Conservation (phyloP, 2,888 invertebrate species). For the Adelphocoris suturalis region DNA sequence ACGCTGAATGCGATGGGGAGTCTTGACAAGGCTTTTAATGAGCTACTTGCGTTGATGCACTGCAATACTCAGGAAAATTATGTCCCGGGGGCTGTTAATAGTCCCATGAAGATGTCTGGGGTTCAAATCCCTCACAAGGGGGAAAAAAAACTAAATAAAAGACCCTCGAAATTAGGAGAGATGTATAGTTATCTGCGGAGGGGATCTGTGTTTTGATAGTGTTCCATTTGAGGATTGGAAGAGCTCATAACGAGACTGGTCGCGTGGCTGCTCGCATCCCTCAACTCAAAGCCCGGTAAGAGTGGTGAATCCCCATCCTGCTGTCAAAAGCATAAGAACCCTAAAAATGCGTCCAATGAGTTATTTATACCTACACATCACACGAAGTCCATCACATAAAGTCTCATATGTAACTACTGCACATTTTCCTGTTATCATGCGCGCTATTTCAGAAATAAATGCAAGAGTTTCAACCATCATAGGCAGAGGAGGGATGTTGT, state of each 20-base stretch:
- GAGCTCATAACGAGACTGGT: background rate
- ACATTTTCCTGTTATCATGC: too few relatives aligned
- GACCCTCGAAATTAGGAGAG: background rate
- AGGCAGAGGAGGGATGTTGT: too few relatives aligned
- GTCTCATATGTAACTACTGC: too few relatives aligned
- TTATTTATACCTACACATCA: too few relatives aligned
- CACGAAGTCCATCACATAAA: too few relatives aligned
- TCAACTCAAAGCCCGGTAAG: background rate
- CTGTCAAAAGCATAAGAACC: too few relatives aligned
- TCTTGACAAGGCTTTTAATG: slow-evolving; percentile 6
- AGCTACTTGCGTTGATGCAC: slow-evolving; percentile 7
- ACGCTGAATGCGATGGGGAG: background rate
- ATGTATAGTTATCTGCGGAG: slow-evolving; percentile 12
- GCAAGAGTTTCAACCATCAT: too few relatives aligned
- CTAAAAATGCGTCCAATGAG: too few relatives aligned
- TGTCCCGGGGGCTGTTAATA: slow-evolving; percentile 1
- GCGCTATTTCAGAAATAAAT: too few relatives aligned
- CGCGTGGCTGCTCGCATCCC: slow-evolving; percentile 25
- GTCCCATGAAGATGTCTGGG: background rate
- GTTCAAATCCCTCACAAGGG: background rate
- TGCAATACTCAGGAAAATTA: background rate
- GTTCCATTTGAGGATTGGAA: background rate
- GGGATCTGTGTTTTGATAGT: slow-evolving; percentile 36
- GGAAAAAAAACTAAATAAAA: background rate
- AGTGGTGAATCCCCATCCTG: slow-evolving; percentile 23